Percentiles rank a stretch among this genome's conserved stretches.
phyloP scores from a whole-genome alignment of 2,113 vertebrate species.

The Monopterus albus region DNA sequence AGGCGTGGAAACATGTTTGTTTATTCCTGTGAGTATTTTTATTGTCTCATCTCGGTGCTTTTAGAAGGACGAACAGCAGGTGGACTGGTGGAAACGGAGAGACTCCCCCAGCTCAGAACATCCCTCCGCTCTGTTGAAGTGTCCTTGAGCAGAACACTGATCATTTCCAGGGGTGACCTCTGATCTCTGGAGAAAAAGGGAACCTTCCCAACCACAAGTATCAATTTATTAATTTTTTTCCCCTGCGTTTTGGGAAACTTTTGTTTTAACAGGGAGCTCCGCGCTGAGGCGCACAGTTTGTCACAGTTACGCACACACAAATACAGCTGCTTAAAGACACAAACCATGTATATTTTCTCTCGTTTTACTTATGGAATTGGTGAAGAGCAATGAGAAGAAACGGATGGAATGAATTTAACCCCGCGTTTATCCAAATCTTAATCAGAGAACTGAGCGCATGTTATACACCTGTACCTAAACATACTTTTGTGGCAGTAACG shows the following conservation, averaged over 20 bases:
- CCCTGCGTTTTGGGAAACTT: not conserved
- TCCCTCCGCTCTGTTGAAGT: slow-evolving; percentile 5
- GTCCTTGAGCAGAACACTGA: slow-evolving; percentile 10
- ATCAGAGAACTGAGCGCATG: not conserved
- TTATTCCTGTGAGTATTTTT: not conserved
- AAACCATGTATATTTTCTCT: not conserved
- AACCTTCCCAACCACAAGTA: not conserved
- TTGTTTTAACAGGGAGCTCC: not conserved
- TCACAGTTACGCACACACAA: slow-evolving; percentile 9
- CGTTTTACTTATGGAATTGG: too few species aligned
- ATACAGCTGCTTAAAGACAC: not conserved
- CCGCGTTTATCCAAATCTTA: slow-evolving; percentile 25
- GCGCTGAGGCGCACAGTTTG: not conserved
- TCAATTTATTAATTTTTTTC: not conserved
- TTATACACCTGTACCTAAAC: not conserved
- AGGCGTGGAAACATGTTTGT: not conserved
- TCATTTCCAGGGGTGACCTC: not conserved
- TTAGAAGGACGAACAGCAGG: not conserved
- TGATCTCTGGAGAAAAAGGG: not conserved
- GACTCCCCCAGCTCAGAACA: not conserved
- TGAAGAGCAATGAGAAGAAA: slow-evolving; percentile 10
- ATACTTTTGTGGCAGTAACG: too few species aligned
- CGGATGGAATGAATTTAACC: not conserved
- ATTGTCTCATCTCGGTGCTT: not conserved
- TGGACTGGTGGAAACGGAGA: not conserved